Conservation (phyloP, 92 coral and sea anemone species). For the Zoanthus sansibaricus region DNA sequence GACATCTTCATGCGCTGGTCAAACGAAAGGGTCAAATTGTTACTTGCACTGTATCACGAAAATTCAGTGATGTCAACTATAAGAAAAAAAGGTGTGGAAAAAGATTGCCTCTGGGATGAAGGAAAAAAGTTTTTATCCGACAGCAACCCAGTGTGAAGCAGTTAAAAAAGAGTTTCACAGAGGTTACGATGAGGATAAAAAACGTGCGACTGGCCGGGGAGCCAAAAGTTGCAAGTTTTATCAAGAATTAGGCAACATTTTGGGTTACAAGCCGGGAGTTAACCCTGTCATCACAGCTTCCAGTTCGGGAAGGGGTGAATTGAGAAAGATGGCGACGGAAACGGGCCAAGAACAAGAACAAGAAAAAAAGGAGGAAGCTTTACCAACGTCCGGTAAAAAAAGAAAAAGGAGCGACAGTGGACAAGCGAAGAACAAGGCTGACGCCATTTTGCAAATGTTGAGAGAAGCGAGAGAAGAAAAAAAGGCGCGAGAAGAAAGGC, state of each 20-base stretch:
- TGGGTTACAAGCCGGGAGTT: conserved; percentile 41
- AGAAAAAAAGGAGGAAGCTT: not conserved
- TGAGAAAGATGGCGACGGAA: conserved; percentile 16
- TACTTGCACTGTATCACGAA: not conserved
- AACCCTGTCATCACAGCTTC: conserved; percentile 38
- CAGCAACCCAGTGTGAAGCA: conserved; percentile 38
- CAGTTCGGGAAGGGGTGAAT: not conserved
- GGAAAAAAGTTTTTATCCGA: conserved; percentile 17
- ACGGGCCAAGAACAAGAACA: not conserved
- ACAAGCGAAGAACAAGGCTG: not conserved
- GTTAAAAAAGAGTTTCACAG: conserved; percentile 33
- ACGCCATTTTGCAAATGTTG: conserved; percentile 16
- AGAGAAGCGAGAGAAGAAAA: conserved; percentile 24
- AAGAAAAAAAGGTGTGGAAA: conserved; percentile 44
- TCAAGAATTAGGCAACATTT: conserved; percentile 24
- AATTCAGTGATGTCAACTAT: conserved; percentile 40
- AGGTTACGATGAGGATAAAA: conserved; percentile 43
- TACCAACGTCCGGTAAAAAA: conserved; percentile 9
- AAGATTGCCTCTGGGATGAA: conserved; percentile 30
- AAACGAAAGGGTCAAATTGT: conserved; percentile 34
- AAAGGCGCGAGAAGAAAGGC: conserved; percentile 40
- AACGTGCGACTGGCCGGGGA: not conserved
- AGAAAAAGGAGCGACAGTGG: conserved; percentile 47
- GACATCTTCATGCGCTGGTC: conserved; percentile 39
- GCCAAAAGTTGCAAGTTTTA: conserved; percentile 29